Conservation (phyloP, 2,797 vertebrate species). For the Meda fulgida region DNA sequence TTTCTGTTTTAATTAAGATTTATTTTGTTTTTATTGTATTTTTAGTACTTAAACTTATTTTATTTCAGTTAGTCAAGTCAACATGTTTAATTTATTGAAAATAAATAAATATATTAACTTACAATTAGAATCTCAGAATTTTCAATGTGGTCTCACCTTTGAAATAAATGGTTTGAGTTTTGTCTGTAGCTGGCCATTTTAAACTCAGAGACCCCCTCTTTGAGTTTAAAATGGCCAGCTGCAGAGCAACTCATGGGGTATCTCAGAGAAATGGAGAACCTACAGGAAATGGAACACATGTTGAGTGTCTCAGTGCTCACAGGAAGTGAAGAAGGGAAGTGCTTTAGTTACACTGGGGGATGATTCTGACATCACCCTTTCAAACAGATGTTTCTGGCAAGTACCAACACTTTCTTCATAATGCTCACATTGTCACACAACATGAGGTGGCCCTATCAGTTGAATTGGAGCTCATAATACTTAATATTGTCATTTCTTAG, state of each 20-base stretch:
- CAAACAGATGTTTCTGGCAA: slow-evolving; percentile 52
- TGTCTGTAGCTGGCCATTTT: slow-evolving; percentile 12
- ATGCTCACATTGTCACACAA: slow-evolving; percentile 11
- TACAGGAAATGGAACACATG: slow-evolving; percentile 74
- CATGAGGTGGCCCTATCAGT: not conserved
- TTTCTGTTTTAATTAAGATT: not conserved
- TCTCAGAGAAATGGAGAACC: slow-evolving; percentile 49
- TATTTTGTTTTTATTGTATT: not conserved
- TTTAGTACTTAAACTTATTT: not conserved
- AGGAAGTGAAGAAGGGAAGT: slow-evolving; percentile 79
- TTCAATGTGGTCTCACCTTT: not conserved
- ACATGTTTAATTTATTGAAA: not conserved
- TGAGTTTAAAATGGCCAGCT: too few relatives aligned
- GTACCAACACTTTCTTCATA: slow-evolving; percentile 28
- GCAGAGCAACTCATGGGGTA: slow-evolving; percentile 2
- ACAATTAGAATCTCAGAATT: not conserved
- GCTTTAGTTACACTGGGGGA: slow-evolving; percentile 61
- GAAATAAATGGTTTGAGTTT: not conserved
- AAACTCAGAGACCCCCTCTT: not conserved
- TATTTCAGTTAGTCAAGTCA: not conserved
- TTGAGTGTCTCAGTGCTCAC: slow-evolving; percentile 66
- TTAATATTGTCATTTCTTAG: not conserved
- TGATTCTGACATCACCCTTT: slow-evolving; percentile 57
- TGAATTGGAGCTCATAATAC: not conserved
- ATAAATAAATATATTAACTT: not conserved